Base-by-base conservation (phyloP, 2,888 invertebrate species). In the Hedychridium roseum region DNA sequence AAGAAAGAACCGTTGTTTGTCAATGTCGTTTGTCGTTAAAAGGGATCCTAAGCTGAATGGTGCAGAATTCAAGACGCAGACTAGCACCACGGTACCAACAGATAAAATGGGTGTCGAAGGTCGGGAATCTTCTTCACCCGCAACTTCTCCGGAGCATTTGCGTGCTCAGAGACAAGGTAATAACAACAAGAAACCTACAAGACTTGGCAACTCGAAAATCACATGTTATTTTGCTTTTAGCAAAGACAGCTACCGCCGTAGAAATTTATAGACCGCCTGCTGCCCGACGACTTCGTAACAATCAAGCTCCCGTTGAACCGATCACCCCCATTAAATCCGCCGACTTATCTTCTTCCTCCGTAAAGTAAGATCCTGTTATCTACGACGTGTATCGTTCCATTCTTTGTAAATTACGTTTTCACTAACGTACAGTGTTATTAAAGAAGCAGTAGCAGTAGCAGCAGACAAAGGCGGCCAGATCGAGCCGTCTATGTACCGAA, bases 401-500 rank as follows among this genome's bases (percentile, higher is more conserved):
- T n/a, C n/a, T n/a, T n/a, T n/a, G n/a, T n/a, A n/a, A n/a, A n/a
- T n/a, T n/a, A n/a, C n/a, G n/a, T n/a, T n/a, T n/a, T n/a, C n/a
- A n/a, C n/a, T n/a, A n/a, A n/a, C n/a, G n/a, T n/a, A n/a, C 32
- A 26, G 16, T 6, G 7, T 16, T 9, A 37, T 26, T 39, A 16
- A 12, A 31, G 14, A 20, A 32, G 26, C 2, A 34, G 3, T 28
- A n/a, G 28, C 28, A 74, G 75, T 46, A 62, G 61, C 9, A 70
- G 61, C 27, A 65, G 73, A 7, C 73, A 70, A 32, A 85, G 87
- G 47, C 84, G 90, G 59, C 91, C 91, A 36, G 91, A 91, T 78
- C 85, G 88, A 28, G 90, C 89, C 14, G 87, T 91, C 39, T 92
- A 91, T 81, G 87, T 91, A 52, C 91, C 91, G 50, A 83, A 88